Percentiles rank a stretch among this genome's conserved stretches.
Conservation (phyloP, 2,888 invertebrate species). For the Caenorhabditis parvicauda region DNA sequence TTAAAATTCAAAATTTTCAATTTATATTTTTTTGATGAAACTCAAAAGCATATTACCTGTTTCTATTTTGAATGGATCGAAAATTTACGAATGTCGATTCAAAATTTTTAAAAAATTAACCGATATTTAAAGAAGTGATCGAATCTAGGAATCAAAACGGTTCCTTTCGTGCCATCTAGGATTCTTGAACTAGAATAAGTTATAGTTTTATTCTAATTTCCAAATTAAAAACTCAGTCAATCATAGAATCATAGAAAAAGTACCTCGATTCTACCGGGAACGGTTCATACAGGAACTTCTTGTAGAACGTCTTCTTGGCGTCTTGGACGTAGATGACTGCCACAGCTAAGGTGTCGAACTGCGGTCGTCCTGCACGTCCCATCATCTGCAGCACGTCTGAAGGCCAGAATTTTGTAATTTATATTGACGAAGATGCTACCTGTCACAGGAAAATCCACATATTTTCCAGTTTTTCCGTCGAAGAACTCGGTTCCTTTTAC, state of each 20-base stretch:
- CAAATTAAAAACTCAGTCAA: too few species aligned
- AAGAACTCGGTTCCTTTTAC: conserved; percentile 87
- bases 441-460: conserved; percentile 99
- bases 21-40: too few species aligned
- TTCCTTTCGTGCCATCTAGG: background rate
- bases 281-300: conserved; percentile 96
- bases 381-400: conserved; percentile 97
- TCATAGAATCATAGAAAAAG: background rate
- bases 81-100: too few species aligned
- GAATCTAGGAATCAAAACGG: too few species aligned
- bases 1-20: too few species aligned
- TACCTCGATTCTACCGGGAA: conserved; percentile 91
- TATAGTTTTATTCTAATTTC: too few species aligned
- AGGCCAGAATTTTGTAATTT: conserved; percentile 10
- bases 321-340: conserved; percentile 75
- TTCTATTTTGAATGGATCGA: too few species aligned
- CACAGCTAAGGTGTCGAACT: conserved; percentile 84
- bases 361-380: conserved; percentile 94
- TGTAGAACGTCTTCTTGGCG: conserved; percentile 95
- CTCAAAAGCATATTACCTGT: too few species aligned
- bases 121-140: too few species aligned
- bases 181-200: too few species aligned
- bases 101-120: too few species aligned
- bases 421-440: conserved; percentile 58
- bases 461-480: conserved; percentile 91